These are phyloP conservation scores for Steinernema hermaphroditum DNA, from an alignment of 2,888 invertebrate species.

Conservation along the genomic window DNA sequence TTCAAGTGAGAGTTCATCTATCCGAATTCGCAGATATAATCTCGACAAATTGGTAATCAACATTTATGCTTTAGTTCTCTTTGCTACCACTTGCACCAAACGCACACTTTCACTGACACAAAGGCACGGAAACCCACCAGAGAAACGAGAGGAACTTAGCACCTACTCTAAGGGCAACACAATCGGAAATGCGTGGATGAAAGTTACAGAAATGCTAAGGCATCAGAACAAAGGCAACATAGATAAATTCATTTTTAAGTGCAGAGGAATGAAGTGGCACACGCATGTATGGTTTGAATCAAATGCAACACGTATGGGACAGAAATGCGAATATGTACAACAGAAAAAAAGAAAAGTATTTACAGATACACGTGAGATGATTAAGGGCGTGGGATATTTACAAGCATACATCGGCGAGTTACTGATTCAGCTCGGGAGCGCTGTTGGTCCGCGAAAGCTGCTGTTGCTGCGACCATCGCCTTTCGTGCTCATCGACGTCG, in stretches of 20 bases:
- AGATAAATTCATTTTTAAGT: background rate
- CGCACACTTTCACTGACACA: background rate
- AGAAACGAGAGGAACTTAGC: background rate
- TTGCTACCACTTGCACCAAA: background rate
- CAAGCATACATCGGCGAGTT: background rate
- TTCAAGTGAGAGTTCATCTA: too few relatives aligned
- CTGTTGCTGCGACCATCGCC: constrained; percentile 3
- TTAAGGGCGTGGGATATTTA: too few relatives aligned
- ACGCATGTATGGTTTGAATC: background rate
- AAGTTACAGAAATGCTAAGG: background rate
- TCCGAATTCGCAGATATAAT: too few relatives aligned
- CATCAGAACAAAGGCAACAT: background rate
- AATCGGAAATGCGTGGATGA: background rate
- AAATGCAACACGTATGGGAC: constrained; percentile 14
- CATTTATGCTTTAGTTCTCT: background rate
- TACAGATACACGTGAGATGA: too few relatives aligned
- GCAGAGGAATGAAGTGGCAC: constrained; percentile 16
- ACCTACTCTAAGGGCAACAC: background rate
- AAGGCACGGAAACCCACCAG: background rate
- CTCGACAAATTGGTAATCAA: too few relatives aligned
- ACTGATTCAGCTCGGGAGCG: background rate
- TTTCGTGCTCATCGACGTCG: constrained; percentile 7
- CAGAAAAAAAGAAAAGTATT: background rate
- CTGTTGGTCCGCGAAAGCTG: constrained; percentile 4
- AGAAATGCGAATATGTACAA: constrained; percentile 6